Evolutionary conservation across 2,113 vertebrate species (phyloP), one percentile per base, ranked within the genome.

Genomic region (Cacatua alba): DNA sequence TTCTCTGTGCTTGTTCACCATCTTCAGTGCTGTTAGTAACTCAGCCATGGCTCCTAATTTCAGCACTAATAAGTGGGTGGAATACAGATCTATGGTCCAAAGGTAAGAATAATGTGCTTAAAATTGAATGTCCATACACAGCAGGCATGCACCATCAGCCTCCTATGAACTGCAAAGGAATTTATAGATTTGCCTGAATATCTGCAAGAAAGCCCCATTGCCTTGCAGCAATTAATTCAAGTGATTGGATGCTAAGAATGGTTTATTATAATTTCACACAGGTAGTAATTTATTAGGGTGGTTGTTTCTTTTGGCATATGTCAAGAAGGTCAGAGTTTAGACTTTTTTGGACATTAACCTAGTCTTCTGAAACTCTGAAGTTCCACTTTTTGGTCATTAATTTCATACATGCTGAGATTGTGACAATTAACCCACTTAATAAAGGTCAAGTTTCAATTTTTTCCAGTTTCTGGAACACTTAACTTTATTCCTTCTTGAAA

Each of bases 381-480:
- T 98, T 98, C 97, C 95, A 96, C 97, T 98, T 98, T 98, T 98
- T 97, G 98, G 98, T 98, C 98, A 98, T 98, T 98, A 98, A 98
- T 97, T 98, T 98, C 90, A 88, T 98, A 98, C 98, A 98, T 97
- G 98, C 97, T 97, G 96, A 97, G 97, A 98, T 98, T 98, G 98
- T 98, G 98, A 98, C 98, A 98, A 98, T 98, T 98, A 98, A 98
- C 98, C 98, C 98, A 98, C 97, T 98, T 98, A 98, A 98, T 98
- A 98, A 98, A 98, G 98, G 98, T 98, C 98, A 98, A 95, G 97
- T 98, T 98, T 98, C 98, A 98, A 95, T 98, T 98, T 98, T 98
- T 98, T 98, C 97, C 97, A 97, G 97, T 98, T 98, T 98, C 98
- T 98, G 95, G 97, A 98, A 98, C 97, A 97, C 97, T 98, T 98